phyloP scores from a whole-genome alignment of 2,888 invertebrate species.

The Neoascia interrupta region DNA sequence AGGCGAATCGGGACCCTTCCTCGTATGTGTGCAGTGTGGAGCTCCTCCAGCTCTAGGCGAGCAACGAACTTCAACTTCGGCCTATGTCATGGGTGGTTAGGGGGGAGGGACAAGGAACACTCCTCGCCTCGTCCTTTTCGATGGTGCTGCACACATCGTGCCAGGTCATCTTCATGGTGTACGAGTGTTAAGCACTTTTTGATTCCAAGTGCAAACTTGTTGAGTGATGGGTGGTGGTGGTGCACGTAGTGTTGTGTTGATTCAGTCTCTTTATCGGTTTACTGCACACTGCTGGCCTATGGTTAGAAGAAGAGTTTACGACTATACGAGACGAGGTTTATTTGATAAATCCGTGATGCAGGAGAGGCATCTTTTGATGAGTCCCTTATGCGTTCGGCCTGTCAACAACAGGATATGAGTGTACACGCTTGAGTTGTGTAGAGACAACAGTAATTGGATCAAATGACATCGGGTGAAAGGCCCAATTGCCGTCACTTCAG shows the following conservation, averaged over 20 bases:
- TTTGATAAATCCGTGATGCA: constrained; percentile 47
- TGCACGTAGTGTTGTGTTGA: constrained; percentile 46
- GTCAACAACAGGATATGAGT: constrained; percentile 62
- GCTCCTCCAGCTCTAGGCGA: constrained; percentile 13
- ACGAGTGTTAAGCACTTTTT: constrained; percentile 66
- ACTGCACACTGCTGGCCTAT: constrained; percentile 16
- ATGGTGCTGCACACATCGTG: constrained; percentile 42
- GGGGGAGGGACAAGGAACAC: too few relatives aligned
- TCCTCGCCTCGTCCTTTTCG: constrained; percentile 28
- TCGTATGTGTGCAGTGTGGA: too few relatives aligned
- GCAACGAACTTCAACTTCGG: constrained; percentile 62
- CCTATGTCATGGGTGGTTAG: constrained; percentile 53
- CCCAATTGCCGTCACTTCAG: constrained; percentile 32
- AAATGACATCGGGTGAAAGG: constrained; percentile 62
- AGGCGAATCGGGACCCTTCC: constrained; percentile 41
- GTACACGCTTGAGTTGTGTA: constrained; percentile 48
- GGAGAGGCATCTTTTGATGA: constrained; percentile 2
- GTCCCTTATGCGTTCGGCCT: constrained; percentile 37
- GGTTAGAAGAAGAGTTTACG: constrained; percentile 12
- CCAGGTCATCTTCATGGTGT: constrained; percentile 66
- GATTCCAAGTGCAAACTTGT: constrained; percentile 70
- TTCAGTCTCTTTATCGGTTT: constrained; percentile 49
- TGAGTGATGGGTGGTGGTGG: constrained; percentile 55
- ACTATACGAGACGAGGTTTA: constrained; percentile 8
- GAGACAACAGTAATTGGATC: constrained; percentile 64